Percentiles rank a stretch among this genome's conserved stretches.
phyloP scores from a whole-genome alignment of 1,140 invertebrate genomes.

The Hylaeus volcanicus region DNA sequence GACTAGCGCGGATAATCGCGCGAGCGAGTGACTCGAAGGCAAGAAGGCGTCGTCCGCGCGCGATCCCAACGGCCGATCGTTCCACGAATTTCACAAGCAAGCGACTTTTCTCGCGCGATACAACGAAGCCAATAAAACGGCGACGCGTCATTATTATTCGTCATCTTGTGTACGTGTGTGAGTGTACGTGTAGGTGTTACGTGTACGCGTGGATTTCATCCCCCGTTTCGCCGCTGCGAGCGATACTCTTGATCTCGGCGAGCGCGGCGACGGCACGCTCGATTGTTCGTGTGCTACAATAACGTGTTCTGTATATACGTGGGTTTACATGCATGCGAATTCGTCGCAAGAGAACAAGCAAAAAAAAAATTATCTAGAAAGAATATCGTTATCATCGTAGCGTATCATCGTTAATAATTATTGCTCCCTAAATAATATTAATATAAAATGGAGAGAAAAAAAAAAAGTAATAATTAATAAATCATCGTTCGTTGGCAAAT shows the following conservation, averaged over 20 bases:
- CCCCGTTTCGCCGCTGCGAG: too few species aligned
- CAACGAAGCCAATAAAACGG: constrained; percentile 57
- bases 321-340: constrained; percentile 27
- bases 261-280: constrained; percentile 7
- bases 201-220: too few species aligned
- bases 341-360: constrained; percentile 52
- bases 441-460: constrained; percentile 77
- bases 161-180: neutral
- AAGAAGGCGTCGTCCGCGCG: neutral
- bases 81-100: constrained; percentile 44
- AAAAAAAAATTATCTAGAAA: constrained; percentile 76
- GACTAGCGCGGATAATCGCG: neutral
- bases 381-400: constrained; percentile 76
- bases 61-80: constrained; percentile 14
- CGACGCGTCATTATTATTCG: constrained; percentile 26
- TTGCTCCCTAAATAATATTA: constrained; percentile 77
- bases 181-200: too few species aligned
- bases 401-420: constrained; percentile 74
- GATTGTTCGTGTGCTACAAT: neutral
- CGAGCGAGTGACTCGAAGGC: neutral
- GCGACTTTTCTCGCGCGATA: constrained; percentile 52
- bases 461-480: constrained; percentile 63
- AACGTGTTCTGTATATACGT: too few species aligned
- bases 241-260: neutral
- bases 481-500: constrained; percentile 80